Evolutionary conservation across 2,797 vertebrate species (phyloP).

Genomic region (Sciaenops ocellatus): DNA sequence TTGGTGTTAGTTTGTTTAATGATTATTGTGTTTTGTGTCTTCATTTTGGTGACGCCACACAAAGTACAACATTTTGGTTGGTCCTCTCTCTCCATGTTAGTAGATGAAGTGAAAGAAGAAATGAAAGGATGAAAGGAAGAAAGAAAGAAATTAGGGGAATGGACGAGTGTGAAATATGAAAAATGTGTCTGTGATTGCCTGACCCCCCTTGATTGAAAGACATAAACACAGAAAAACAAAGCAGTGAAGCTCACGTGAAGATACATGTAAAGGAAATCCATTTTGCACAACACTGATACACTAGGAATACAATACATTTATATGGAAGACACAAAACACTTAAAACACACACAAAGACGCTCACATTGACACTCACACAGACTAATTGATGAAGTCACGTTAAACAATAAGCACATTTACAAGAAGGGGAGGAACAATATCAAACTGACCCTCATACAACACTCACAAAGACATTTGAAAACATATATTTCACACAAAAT

Average conservation of each 20-base stretch:
- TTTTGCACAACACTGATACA: constrained; percentile 39
- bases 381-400: constrained; percentile 44
- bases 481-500: constrained; percentile 45
- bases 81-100: constrained; percentile 19
- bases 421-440: constrained; percentile 35
- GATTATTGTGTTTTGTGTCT: not conserved
- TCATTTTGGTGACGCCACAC: not conserved
- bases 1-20: not conserved
- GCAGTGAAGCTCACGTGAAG: constrained; percentile 40
- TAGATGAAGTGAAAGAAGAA: not conserved
- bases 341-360: constrained; percentile 43
- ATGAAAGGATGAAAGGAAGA: constrained; percentile 15
- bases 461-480: constrained; percentile 52
- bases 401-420: constrained; percentile 50
- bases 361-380: constrained; percentile 55
- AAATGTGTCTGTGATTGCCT: constrained; percentile 13
- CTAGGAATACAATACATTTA: constrained; percentile 41
- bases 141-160: constrained; percentile 12
- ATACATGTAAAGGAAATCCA: constrained; percentile 41
- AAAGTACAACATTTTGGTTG: constrained; percentile 8
- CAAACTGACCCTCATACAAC: constrained; percentile 33
- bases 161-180: constrained; percentile 23
- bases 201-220: constrained; percentile 38
- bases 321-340: constrained; percentile 56
- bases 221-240: constrained; percentile 48